A percentile compares a stretch with the other conserved stretches of the same genome.
Conservation (phyloP, 2,888 invertebrate species). For the Sipunculus nudus region DNA sequence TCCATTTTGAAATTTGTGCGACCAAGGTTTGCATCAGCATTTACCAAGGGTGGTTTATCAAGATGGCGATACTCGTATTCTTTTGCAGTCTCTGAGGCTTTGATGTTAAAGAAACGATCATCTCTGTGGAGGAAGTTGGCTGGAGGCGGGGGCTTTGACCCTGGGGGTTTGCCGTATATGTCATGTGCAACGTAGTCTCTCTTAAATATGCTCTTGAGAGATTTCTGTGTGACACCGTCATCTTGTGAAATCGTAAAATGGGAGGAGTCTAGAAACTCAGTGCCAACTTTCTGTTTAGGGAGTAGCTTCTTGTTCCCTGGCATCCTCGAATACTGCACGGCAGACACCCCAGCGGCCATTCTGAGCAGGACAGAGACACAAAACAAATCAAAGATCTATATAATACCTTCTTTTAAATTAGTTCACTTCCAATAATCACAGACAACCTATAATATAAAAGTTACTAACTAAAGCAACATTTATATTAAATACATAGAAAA, state of each 20-base stretch:
- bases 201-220: conserved; percentile 54
- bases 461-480: too few species aligned
- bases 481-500: too few species aligned
- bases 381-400: too few species aligned
- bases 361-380: too few species aligned
- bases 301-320: conserved; percentile 1
- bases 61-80: conserved; percentile 10
- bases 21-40: conserved; percentile 46
- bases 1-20: conserved; percentile 62
- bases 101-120: conserved; percentile 49
- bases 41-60: conserved; percentile 46
- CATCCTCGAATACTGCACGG: background rate
- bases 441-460: too few species aligned
- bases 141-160: conserved; percentile 50
- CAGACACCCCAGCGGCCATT: too few species aligned
- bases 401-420: too few species aligned
- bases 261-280: conserved; percentile 49
- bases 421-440: too few species aligned
- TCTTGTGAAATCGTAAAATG: conserved; percentile 58
- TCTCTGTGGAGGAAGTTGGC: conserved; percentile 59
- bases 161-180: conserved; percentile 39
- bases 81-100: conserved; percentile 52
- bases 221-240: conserved; percentile 39
- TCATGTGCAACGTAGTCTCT: conserved; percentile 52
- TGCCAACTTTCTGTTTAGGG: conserved; percentile 40